Evolutionary conservation across 2,888 invertebrate genomes (phyloP).

Genomic region (Tiphia femorata): DNA sequence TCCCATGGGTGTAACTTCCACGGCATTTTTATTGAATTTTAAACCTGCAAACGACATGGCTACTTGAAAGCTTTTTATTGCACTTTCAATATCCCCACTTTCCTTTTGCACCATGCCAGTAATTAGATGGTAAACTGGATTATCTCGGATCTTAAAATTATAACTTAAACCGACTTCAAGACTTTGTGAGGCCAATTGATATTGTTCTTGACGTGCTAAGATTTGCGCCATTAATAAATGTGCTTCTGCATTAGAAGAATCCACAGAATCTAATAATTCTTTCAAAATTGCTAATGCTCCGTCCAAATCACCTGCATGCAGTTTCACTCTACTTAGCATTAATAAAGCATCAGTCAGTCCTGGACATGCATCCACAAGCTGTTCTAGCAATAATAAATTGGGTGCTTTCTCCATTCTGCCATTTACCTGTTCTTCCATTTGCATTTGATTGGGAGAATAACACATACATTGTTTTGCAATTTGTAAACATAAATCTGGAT

Average conservation of each 20-base stretch:
- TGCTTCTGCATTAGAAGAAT: slow-evolving; percentile 85
- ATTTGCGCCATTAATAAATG: slow-evolving; percentile 90
- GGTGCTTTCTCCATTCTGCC: slow-evolving; percentile 23
- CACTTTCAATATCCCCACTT: slow-evolving; percentile 78
- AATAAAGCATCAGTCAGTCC: slow-evolving; percentile 79
- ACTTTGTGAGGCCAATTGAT: slow-evolving; percentile 84
- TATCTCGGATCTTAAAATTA: slow-evolving; percentile 92
- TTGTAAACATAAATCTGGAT: slow-evolving; percentile 88
- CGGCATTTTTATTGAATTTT: slow-evolving; percentile 58
- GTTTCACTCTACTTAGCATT: slow-evolving; percentile 84
- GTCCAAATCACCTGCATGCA: slow-evolving; percentile 81
- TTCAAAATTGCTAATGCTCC: slow-evolving; percentile 80
- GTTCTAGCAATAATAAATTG: slow-evolving; percentile 71
- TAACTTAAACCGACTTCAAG: slow-evolving; percentile 92
- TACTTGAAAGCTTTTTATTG: slow-evolving; percentile 80
- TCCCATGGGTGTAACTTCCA: slow-evolving; percentile 47
- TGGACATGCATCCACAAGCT: slow-evolving; percentile 84
- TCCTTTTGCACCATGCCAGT: slow-evolving; percentile 86
- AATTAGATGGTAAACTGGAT: slow-evolving; percentile 90
- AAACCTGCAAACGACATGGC: slow-evolving; percentile 79
- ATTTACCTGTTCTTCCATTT: neutral
- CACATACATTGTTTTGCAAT: slow-evolving; percentile 82
- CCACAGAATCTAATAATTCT: slow-evolving; percentile 79
- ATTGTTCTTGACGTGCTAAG: slow-evolving; percentile 79
- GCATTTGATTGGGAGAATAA: slow-evolving; percentile 72